Percentiles rank a stretch among this genome's conserved stretches.
These are phyloP conservation scores for Myrmecophaga tridactyla DNA, from an alignment of 2,113 vertebrate species.

Conservation along the genomic window DNA sequence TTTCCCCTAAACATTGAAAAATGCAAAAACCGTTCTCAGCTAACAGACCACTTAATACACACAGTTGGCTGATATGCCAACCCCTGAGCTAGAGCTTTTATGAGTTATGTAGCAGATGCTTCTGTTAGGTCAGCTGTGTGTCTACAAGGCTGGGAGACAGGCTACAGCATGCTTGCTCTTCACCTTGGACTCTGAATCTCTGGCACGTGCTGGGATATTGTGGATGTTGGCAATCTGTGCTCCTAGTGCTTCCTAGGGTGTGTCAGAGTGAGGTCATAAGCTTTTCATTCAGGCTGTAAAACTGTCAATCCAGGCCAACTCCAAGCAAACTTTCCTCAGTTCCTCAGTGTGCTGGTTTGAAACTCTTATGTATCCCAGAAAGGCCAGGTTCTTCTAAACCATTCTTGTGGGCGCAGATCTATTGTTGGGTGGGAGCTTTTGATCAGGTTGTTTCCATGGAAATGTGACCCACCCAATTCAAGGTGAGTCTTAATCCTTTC, in stretches of 20 bases:
- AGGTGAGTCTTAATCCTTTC: too few species aligned
- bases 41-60: background rate
- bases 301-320: background rate
- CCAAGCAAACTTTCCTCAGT: background rate
- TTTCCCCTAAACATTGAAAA: background rate
- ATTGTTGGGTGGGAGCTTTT: too few species aligned
- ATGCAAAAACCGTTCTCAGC: background rate
- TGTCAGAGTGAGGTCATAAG: background rate
- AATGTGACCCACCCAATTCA: too few species aligned
- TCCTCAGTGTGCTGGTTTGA: too few species aligned
- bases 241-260: background rate
- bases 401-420: too few species aligned
- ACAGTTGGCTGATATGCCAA: background rate
- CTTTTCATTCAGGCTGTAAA: background rate
- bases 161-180: background rate
- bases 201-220: background rate
- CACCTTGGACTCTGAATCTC: background rate
- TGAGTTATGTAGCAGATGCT: background rate
- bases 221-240: too few species aligned
- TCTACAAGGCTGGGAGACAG: background rate
- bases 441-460: too few species aligned
- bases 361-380: too few species aligned
- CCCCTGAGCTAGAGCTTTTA: background rate
- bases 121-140: background rate
- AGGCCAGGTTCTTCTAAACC: too few species aligned